These are phyloP conservation scores for Hexactinellida sp. DNA, from an alignment of 37 sponge, comb jelly and placozoan species.

Conservation along the genomic window DNA sequence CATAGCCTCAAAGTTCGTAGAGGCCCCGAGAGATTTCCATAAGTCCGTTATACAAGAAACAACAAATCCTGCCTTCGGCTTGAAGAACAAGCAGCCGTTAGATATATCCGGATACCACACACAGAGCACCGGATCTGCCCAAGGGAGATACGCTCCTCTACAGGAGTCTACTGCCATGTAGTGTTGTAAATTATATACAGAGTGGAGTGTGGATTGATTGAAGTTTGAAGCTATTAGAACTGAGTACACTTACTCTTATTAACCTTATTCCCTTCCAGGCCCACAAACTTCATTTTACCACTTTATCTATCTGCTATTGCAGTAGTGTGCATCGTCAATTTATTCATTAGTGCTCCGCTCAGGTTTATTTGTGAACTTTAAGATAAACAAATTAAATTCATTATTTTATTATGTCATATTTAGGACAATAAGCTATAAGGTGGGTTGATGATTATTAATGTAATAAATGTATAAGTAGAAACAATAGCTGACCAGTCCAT, in stretches of 20 bases:
- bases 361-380: not conserved
- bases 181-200: not conserved
- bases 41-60: constrained; percentile 1
- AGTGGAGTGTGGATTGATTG: not conserved
- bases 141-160: not conserved
- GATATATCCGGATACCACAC: not conserved
- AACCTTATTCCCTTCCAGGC: not conserved
- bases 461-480: too few species aligned
- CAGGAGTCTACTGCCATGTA: constrained; percentile 9
- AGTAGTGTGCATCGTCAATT: not conserved
- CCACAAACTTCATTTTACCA: constrained; percentile 7
- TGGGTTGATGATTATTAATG: too few species aligned
- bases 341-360: not conserved
- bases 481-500: too few species aligned
- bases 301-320: not conserved
- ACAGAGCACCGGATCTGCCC: not conserved
- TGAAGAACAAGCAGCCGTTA: not conserved
- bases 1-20: not conserved
- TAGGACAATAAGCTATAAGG: too few species aligned
- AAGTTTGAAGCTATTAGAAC: not conserved
- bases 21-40: not conserved
- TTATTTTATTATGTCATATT: not conserved
- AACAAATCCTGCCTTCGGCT: not conserved
- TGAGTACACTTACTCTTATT: not conserved
- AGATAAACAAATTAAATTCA: not conserved